Base-by-base conservation (phyloP, 2,797 vertebrate species). In the Lemur catta region DNA sequence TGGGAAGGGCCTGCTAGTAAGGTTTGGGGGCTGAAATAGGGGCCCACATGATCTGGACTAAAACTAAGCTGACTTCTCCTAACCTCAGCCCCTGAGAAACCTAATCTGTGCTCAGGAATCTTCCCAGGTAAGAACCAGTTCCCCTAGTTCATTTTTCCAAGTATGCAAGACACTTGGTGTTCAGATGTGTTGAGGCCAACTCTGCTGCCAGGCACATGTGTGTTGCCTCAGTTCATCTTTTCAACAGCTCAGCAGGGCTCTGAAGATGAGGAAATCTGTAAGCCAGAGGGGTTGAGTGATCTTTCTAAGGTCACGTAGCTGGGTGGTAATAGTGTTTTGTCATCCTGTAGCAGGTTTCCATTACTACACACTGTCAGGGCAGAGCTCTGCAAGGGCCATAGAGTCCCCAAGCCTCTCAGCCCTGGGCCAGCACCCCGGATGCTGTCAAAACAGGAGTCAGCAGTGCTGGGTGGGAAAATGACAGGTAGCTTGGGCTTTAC, bases 251-350 rank as follows among this genome's bases (percentile, higher is more conserved):
- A 11, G 38, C 63, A 46, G 90, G 57, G 72, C 84, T 59, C 35
- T 38, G 15, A 46, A 38, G 93, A 48, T 75, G 75, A 92, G 71
- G 95, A 95, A 92, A 79, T 63, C 41, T 75, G 59, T 11, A 65
- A 80, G 91, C 87, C 46, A 92, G 72, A 94, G 93, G 57, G 38
- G 52, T 43, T 75, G 24, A 79, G 72, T 85, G 72, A 67, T 71
- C 84, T 92, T 76, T 71, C 74, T 86, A 11, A 38, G 52, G 82
- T 82, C 69, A 52, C 38, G 18, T 46, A 69, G 71, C 69, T 96
- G 79, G 61, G 65, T 84, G 65, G 84, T 38, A 43, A n/a, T 55
- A 20, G 2, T n/a, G 57, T 79, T 84, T 87, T 88, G 75, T 93
- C 79, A 69, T 46, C 50, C 33, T 9, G 18, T 52, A 41, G 63